A percentile compares a stretch with the other conserved stretches of the same genome.
Conservation (phyloP, 2,888 invertebrate genomes). For the Listrodromus nycthemerus region DNA sequence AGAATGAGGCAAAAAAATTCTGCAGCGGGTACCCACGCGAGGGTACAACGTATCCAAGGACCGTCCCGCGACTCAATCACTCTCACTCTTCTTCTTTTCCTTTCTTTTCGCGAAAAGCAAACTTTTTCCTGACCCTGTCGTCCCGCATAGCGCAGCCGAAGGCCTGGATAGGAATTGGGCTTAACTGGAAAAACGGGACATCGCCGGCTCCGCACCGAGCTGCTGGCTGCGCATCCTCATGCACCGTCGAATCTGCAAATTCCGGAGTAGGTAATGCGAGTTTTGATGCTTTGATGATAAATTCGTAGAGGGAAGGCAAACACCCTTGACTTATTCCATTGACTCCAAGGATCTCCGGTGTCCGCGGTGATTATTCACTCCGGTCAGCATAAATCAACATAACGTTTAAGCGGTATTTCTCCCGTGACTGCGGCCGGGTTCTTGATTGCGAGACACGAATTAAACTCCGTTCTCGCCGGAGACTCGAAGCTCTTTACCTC, state of each 20-base stretch:
- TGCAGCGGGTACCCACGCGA: slow-evolving; percentile 26
- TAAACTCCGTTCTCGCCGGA: neutral
- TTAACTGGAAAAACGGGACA: slow-evolving; percentile 4
- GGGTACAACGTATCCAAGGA: slow-evolving; percentile 35
- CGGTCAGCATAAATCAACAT: slow-evolving; percentile 27
- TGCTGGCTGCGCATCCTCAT: neutral
- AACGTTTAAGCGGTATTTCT: slow-evolving; percentile 21
- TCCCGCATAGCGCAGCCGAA: slow-evolving; percentile 10
- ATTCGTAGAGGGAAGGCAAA: neutral
- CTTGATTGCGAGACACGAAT: slow-evolving; percentile 13
- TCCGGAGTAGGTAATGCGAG: neutral
- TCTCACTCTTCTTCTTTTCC: slow-evolving; percentile 23
- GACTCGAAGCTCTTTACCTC: slow-evolving; percentile 3
- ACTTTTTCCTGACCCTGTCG: slow-evolving; percentile 40
- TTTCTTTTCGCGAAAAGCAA: slow-evolving; percentile 53
- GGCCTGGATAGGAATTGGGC: neutral
- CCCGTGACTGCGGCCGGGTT: slow-evolving; percentile 5
- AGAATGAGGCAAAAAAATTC: slow-evolving; percentile 2
- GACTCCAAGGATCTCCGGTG: neutral
- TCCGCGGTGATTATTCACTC: slow-evolving; percentile 13
- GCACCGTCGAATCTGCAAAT: neutral
- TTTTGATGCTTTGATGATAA: slow-evolving; percentile 1
- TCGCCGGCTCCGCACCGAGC: neutral
- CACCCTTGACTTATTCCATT: slow-evolving; percentile 9
- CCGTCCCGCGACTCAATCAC: slow-evolving; percentile 52